Evolutionary conservation across 1,140 invertebrate genomes (phyloP), one percentile per base, ranked within the genome.

Genomic region (Cydia strobilella): DNA sequence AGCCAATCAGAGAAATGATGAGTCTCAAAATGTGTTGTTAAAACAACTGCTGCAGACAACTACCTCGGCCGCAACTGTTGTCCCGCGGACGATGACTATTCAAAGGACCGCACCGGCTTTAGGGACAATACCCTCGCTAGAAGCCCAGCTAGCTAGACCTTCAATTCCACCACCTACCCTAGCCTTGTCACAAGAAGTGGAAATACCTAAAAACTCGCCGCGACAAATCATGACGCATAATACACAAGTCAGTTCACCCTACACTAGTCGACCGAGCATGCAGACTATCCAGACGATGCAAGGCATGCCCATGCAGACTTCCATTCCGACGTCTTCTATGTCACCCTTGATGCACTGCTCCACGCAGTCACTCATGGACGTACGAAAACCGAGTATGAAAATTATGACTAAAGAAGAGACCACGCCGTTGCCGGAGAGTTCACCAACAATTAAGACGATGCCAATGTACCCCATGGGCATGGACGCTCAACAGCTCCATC

Each of bases 11-110:
- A 95, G 94, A 82, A 93, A 94, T 65, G 96, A 97, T 81, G 96
- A 97, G 78, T 96, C 96, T 1, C 97, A 98, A 86, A 98, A 98
- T 93, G 97, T 98, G 10, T 89, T 99, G 18, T 88, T 99, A 20
- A 98, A 98, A 84, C 97, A 98, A 87, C 92, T 99, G 27, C 87
- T 99, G 20, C 97, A 98, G 87, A 98, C 97, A 80, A 97, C 96
- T 10, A 96, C 94, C 6, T 93, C 93, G 75, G 91, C 94, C 31
- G 88, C 94, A 25, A 90, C 88, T 74, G 85, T 94, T 1, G 93
- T 93, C 13, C 93, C 94, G 75, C 87, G 84, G 66, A 82, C 93
- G 81, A 82, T 93, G 90, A 83, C 93, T 88, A 82, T 90, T 83
- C 94, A 94, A 86, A 90, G 94, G 71, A 90, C 91, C 42, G 94